Evolutionary conservation across 2,113 vertebrate genomes (phyloP), one percentile per base, ranked within the genome.

Genomic region (Haemorhous mexicanus): DNA sequence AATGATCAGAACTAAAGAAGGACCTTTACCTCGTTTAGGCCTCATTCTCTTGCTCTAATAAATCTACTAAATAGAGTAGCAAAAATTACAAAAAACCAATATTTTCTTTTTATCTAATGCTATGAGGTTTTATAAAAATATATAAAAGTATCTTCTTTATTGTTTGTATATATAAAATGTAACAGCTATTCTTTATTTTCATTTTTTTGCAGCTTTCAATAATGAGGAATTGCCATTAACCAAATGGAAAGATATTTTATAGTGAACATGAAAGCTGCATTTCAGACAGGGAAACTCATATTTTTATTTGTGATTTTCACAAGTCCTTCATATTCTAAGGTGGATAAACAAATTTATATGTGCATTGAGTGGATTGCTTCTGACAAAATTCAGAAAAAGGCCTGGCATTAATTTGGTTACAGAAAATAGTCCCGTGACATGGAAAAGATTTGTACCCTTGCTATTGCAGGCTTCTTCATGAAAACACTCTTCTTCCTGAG

Each of bases 21-120:
- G 19, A 67, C 19, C 5, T 73, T 90, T 16, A 66, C 2, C 11
- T 90, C 10, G 13, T 84, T 83, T 50, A 72, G 58, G 10, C 17
- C 12, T 80, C 0, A 0, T 78, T 21, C 11, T 83, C 13, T 58
- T 41, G 13, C 16, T 83, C 2, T 70, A 35, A 67, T 59, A 86
- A 70, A 74, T 84, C 19, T 74, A 26, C 24, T 37, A 27, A 37
- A 18, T 18, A 73, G 83, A 81, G 13, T 16, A 32, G 37, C 7
- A 11, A 50, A 26, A 56, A 52, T 43, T 26, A 59, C 44, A 37
- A 41, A 68, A 41, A 3, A 0, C 0, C 8, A 16, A 1, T 8
- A 2, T 35, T 73, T 35, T 47, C 4, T 63, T 68, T 84, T 91
- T 11, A 56, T 62, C 6, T 19, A 50, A 58, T 61, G 5, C 8